Percentiles rank a stretch among this genome's conserved stretches.
These are phyloP conservation scores for Morbakka virulenta DNA, from an alignment of 30 jellyfish, hydroid and myxozoan species.

Conservation along the genomic window DNA sequence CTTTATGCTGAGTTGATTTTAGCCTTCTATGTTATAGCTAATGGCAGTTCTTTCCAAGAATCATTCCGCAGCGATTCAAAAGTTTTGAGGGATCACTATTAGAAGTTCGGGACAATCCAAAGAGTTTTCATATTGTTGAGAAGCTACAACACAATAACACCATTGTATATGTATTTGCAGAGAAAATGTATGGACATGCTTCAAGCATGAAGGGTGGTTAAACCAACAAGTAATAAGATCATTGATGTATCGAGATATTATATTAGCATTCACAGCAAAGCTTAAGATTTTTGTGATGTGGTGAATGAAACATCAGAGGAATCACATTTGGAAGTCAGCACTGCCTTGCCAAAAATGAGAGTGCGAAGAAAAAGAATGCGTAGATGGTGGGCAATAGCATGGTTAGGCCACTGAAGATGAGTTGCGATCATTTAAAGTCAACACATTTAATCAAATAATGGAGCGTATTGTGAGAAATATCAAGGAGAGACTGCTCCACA, in stretches of 20 bases:
- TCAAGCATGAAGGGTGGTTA: conserved; percentile 14
- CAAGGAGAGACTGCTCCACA: not conserved
- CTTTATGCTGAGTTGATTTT: conserved; percentile 3
- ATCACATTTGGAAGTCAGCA: conserved; percentile 14
- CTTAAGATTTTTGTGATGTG: conserved; percentile 3
- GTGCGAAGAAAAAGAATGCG: not conserved
- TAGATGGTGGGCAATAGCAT: not conserved
- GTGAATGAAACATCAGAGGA: conserved; percentile 14
- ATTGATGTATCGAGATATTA: conserved; percentile 13
- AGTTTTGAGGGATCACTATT: conserved; percentile 6
- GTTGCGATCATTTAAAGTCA: not conserved
- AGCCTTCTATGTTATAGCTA: not conserved
- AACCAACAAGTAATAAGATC: conserved; percentile 8
- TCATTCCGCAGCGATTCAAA: conserved; percentile 14
- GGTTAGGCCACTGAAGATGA: too few species aligned
- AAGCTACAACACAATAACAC: conserved; percentile 21
- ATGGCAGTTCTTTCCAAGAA: conserved; percentile 13
- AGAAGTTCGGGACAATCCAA: not conserved
- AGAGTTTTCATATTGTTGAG: conserved; percentile 14
- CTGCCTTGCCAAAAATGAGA: conserved; percentile 21
- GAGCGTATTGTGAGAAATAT: conserved; percentile 1
- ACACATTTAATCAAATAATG: conserved; percentile 23
- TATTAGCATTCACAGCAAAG: not conserved
- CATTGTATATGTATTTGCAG: not conserved
- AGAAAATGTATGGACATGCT: not conserved